A percentile compares a stretch with the other conserved stretches of the same genome.
phyloP scores from a whole-genome alignment of 2,113 vertebrate genomes.

The Rhabdomys dilectus region DNA sequence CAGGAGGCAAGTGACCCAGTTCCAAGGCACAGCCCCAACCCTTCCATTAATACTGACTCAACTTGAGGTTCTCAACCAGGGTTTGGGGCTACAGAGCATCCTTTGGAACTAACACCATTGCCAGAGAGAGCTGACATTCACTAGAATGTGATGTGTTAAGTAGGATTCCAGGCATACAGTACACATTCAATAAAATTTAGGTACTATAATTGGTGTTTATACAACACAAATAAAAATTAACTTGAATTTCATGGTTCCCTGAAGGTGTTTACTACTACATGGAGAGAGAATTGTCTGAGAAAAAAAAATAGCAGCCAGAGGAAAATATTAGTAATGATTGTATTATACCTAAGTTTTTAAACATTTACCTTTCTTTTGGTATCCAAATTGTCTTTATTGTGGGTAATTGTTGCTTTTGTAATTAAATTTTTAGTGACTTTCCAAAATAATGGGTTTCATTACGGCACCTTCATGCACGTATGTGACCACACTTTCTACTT shows the following conservation, averaged over 20 bases:
- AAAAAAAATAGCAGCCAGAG: not conserved
- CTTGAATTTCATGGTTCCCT: not conserved
- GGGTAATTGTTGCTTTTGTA: not conserved
- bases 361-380: not conserved
- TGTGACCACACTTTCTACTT: not conserved
- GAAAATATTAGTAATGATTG: not conserved
- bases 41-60: not conserved
- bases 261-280: not conserved
- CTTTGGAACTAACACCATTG: not conserved
- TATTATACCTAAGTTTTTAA: not conserved
- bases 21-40: no score
- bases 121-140: not conserved
- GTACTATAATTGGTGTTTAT: not conserved
- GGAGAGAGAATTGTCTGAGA: not conserved
- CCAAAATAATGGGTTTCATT: no score
- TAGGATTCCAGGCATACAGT: no score
- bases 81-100: no score
- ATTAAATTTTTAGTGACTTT: not conserved
- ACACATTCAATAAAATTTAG: not conserved
- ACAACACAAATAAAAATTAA: not conserved
- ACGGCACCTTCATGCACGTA: no score
- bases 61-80: not conserved
- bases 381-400: not conserved
- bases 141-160: not conserved
- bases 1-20: not conserved